These are phyloP conservation scores for Venusia cambrica DNA, from an alignment of 2,888 invertebrate genomes.

Conservation along the genomic window DNA sequence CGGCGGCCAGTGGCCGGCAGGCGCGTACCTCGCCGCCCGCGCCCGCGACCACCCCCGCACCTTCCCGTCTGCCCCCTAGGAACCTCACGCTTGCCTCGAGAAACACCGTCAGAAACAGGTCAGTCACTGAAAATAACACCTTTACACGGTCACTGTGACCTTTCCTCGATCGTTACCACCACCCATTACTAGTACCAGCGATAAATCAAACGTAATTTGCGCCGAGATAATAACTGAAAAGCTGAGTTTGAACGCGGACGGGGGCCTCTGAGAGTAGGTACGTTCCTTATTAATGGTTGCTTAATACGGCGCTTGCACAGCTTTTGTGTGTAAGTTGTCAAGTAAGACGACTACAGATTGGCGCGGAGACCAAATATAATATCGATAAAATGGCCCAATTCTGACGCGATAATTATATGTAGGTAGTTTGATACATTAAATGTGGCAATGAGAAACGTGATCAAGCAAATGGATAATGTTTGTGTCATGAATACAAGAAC, in stretches of 20 bases:
- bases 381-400: slow-evolving; percentile 43
- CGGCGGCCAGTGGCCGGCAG: slow-evolving; percentile 67
- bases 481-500: slow-evolving; percentile 15
- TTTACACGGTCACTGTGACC: slow-evolving; percentile 10
- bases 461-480: slow-evolving; percentile 6
- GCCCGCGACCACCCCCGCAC: slow-evolving; percentile 62
- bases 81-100: slow-evolving; percentile 71
- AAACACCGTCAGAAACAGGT: slow-evolving; percentile 73
- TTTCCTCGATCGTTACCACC: slow-evolving; percentile 6
- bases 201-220: slow-evolving; percentile 10
- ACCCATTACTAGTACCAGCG: slow-evolving; percentile 2
- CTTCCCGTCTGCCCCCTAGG: slow-evolving; percentile 72
- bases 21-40: slow-evolving; percentile 64
- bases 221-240: slow-evolving; percentile 15
- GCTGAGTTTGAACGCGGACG: slow-evolving; percentile 15
- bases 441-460: slow-evolving; percentile 19
- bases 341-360: slow-evolving; percentile 49
- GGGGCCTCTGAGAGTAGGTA: slow-evolving; percentile 19
- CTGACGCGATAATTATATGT: slow-evolving; percentile 26
- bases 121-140: slow-evolving; percentile 38
- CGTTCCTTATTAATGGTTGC: slow-evolving; percentile 39
- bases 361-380: slow-evolving; percentile 38
- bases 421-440: slow-evolving; percentile 25
- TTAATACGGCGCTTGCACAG: slow-evolving; percentile 38
- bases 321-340: slow-evolving; percentile 50